These are phyloP conservation scores for Nematolebias whitei DNA, from an alignment of 2,113 vertebrate genomes.

Conservation along the genomic window DNA sequence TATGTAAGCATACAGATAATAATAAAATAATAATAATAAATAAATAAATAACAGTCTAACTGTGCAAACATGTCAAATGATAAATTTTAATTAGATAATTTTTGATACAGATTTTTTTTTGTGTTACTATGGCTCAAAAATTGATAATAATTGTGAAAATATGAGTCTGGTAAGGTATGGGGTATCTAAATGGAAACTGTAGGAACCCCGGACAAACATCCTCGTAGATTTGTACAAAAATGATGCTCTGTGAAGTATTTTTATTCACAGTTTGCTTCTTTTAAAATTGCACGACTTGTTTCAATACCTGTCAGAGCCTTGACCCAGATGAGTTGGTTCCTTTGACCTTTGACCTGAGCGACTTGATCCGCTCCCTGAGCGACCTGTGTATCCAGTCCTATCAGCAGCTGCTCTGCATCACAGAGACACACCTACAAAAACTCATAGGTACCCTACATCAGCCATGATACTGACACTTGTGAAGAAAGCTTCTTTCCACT, in stretches of 20 bases:
- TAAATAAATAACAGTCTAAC: too few species aligned
- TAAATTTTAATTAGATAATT: too few species aligned
- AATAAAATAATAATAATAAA: too few species aligned
- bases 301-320: constrained; percentile 37
- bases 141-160: too few species aligned
- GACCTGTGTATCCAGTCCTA: constrained; percentile 82
- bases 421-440: constrained; percentile 75
- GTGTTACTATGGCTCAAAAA: too few species aligned
- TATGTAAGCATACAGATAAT: too few species aligned
- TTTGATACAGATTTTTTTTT: too few species aligned
- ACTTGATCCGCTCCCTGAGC: constrained; percentile 61
- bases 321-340: constrained; percentile 54
- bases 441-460: constrained; percentile 72
- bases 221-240: background rate
- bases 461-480: background rate
- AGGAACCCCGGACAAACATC: too few species aligned
- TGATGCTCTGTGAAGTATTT: background rate
- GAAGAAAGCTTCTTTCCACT: background rate
- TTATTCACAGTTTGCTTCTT: background rate
- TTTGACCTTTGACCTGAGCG: constrained; percentile 58
- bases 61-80: too few species aligned
- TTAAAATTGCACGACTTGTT: background rate
- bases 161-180: too few species aligned
- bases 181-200: too few species aligned
- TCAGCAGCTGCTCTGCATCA: constrained; percentile 82